phyloP scores from a whole-genome alignment of 2,888 invertebrate species.

The Eutolmus rufibarbis region DNA sequence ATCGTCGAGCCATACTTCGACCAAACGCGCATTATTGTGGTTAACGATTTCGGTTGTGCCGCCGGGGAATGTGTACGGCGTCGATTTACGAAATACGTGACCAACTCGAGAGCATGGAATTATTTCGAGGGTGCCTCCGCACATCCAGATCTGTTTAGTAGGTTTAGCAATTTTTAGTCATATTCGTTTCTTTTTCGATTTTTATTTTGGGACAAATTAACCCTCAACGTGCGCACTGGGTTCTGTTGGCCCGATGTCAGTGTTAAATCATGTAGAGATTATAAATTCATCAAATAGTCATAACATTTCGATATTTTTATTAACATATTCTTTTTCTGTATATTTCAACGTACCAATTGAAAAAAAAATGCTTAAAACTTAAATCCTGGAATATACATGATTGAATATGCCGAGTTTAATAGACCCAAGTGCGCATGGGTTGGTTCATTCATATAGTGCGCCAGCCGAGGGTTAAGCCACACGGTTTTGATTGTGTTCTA shows the following conservation, averaged over 20 bases:
- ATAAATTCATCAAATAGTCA: too few species aligned
- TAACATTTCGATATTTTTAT: too few species aligned
- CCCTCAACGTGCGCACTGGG: too few species aligned
- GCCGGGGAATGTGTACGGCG: conserved; percentile 98
- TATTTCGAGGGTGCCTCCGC: conserved; percentile 93
- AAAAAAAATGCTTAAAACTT: too few species aligned
- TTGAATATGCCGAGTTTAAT: too few species aligned
- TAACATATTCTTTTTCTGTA: too few species aligned
- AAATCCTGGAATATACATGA: too few species aligned
- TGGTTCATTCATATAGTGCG: too few species aligned
- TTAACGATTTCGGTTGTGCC: conserved; percentile 97
- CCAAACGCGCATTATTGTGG: conserved; percentile 98
- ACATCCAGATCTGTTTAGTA: conserved; percentile 88
- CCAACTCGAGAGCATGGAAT: conserved; percentile 95
- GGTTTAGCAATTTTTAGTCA: background rate
- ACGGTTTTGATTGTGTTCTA: background rate
- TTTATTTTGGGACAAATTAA: background rate
- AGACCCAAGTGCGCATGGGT: too few species aligned
- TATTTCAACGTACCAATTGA: too few species aligned
- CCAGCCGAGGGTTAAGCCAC: background rate
- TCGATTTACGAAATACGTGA: conserved; percentile 96
- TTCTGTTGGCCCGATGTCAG: too few species aligned
- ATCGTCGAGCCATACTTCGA: conserved; percentile 99
- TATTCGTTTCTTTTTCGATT: background rate
- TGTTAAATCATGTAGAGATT: too few species aligned